Percentiles rank a stretch among this genome's conserved stretches.
Evolutionary conservation across 1,140 invertebrate genomes (phyloP).

Genomic region (Drosophila albomicans): DNA sequence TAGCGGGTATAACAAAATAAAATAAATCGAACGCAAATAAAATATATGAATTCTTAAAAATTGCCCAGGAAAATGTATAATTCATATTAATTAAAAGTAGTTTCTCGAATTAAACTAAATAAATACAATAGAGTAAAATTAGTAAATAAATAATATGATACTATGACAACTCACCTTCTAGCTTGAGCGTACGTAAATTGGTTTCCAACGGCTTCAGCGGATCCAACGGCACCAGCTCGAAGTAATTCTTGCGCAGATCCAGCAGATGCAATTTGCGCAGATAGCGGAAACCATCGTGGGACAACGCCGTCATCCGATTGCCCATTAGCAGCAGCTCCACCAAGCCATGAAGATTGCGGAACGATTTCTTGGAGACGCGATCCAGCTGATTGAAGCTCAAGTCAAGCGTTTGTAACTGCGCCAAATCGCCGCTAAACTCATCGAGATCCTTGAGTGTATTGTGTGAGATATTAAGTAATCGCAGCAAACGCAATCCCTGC

Average conservation of each 20-base stretch:
- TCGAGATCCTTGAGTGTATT: slow-evolving; percentile 93
- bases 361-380: slow-evolving; percentile 90
- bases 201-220: slow-evolving; percentile 92
- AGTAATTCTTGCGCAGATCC: slow-evolving; percentile 93
- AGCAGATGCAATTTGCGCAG: slow-evolving; percentile 92
- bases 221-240: slow-evolving; percentile 92
- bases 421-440: slow-evolving; percentile 92
- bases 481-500: slow-evolving; percentile 90
- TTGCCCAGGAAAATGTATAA: no score
- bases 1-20: no score
- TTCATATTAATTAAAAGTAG: no score
- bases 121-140: not conserved
- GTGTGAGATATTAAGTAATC: slow-evolving; percentile 92
- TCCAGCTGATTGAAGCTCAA: slow-evolving; percentile 93
- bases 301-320: slow-evolving; percentile 92
- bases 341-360: slow-evolving; percentile 90
- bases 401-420: slow-evolving; percentile 91
- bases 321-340: slow-evolving; percentile 92
- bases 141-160: not conserved
- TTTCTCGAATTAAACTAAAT: no score
- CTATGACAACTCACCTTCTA: slow-evolving; percentile 88
- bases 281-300: slow-evolving; percentile 91
- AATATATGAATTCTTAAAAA: no score
- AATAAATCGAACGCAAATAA: no score
- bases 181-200: slow-evolving; percentile 90